Conservation (phyloP, 2,113 vertebrate genomes). For the Donacobius atricapilla region DNA sequence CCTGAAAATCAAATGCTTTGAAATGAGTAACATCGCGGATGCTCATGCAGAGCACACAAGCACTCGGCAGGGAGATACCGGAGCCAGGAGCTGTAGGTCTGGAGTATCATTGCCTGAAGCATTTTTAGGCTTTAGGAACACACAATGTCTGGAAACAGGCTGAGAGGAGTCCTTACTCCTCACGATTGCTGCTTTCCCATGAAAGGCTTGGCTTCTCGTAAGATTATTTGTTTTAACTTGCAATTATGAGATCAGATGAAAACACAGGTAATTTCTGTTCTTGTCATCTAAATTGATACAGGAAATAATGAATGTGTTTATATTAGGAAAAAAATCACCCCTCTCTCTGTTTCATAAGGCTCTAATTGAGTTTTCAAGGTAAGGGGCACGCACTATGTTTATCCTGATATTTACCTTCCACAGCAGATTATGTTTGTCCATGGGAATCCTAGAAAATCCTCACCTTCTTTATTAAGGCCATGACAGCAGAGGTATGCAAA, state of each 20-base stretch:
- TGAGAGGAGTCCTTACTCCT: neutral
- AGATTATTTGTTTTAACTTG: neutral
- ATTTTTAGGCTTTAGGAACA: neutral
- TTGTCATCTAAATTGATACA: neutral
- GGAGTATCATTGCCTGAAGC: neutral
- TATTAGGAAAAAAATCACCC: too few species aligned
- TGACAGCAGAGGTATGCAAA: neutral
- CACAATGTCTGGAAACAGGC: fast-evolving
- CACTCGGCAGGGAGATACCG: neutral
- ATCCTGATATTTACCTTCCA: neutral
- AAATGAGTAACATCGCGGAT: neutral
- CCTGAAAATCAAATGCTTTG: neutral
- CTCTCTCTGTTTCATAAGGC: neutral
- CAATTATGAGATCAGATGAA: neutral
- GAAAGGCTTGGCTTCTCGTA: neutral
- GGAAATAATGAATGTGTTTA: neutral
- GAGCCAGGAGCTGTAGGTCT: neutral
- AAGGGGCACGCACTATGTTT: neutral
- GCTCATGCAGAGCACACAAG: neutral
- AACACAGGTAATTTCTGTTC: neutral
- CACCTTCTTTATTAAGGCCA: neutral
- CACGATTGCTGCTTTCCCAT: neutral
- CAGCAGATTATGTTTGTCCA: neutral
- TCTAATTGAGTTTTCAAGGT: neutral
- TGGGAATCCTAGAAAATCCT: slow-evolving; percentile 23